Conservation (phyloP, 2,113 vertebrate genomes). For the Melanerpes formicivorus region DNA sequence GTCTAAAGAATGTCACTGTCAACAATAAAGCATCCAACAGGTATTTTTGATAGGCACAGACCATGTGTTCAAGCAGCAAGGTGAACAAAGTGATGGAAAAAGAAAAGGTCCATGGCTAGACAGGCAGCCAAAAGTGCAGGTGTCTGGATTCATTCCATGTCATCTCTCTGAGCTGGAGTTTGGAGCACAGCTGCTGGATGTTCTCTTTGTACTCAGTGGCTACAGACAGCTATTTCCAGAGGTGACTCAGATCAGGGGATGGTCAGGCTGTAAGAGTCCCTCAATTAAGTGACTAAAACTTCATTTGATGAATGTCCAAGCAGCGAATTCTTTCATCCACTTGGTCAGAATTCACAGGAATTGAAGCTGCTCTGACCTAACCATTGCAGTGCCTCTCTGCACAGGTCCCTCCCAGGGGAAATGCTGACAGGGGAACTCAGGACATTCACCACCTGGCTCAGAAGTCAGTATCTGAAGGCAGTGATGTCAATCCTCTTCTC, state of each 20-base stretch:
- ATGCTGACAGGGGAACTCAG: not conserved
- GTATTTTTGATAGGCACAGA: fast-evolving
- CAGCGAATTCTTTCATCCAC: not conserved
- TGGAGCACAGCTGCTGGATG: fast-evolving
- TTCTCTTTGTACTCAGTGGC: not conserved
- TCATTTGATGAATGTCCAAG: fast-evolving
- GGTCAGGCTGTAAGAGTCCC: not conserved
- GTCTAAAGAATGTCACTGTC: not conserved
- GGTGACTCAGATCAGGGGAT: not conserved
- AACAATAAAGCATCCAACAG: fast-evolving
- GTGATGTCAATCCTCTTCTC: not conserved
- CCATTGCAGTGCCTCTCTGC: not conserved
- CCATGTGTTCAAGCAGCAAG: not conserved
- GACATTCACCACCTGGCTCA: not conserved
- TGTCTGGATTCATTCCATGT: not conserved
- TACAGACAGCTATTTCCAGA: not conserved
- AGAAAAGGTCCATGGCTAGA: not conserved
- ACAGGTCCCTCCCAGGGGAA: not conserved
- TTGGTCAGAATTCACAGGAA: not conserved
- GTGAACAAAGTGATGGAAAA: not conserved
- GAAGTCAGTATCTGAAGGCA: fast-evolving
- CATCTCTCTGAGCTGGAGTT: not conserved
- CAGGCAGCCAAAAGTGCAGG: not conserved
- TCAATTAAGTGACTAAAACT: not conserved
- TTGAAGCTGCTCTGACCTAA: not conserved